Percentiles rank a stretch among this genome's conserved stretches.
phyloP scores from a whole-genome alignment of 2,888 invertebrate species.

The Automeris io region DNA sequence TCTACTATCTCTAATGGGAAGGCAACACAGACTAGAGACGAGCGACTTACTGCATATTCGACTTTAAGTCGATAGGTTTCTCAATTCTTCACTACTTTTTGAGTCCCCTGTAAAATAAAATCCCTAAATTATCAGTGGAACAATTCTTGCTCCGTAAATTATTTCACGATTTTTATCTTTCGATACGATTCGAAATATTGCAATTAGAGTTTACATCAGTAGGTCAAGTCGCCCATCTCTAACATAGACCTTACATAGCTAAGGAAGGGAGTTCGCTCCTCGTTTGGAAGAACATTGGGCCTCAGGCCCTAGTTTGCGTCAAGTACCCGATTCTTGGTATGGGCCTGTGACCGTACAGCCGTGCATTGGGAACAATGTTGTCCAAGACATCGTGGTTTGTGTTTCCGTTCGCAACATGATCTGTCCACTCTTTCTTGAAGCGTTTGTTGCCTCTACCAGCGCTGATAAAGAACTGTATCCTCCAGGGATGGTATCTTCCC shows the following conservation, averaged over 20 bases:
- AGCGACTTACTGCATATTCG: too few relatives aligned
- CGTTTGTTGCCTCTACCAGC: slow-evolving; percentile 54
- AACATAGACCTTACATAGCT: slow-evolving; percentile 43
- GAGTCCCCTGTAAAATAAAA: too few relatives aligned
- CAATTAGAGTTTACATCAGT: too few relatives aligned
- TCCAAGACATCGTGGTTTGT: slow-evolving; percentile 89
- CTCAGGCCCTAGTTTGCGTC: slow-evolving; percentile 49
- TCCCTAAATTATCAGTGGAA: too few relatives aligned
- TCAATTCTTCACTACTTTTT: too few relatives aligned
- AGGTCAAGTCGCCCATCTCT: too few relatives aligned
- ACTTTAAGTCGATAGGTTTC: too few relatives aligned
- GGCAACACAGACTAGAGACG: slow-evolving; percentile 35
- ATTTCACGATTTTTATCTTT: too few relatives aligned
- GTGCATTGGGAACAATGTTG: slow-evolving; percentile 91
- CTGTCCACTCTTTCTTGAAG: slow-evolving; percentile 56
- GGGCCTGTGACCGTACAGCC: slow-evolving; percentile 91
- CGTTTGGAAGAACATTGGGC: slow-evolving; percentile 26
- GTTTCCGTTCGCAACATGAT: slow-evolving; percentile 79
- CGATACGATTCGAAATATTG: too few relatives aligned
- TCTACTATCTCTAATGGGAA: slow-evolving; percentile 28
- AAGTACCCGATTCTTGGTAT: slow-evolving; percentile 82
- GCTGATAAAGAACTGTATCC: slow-evolving; percentile 54
- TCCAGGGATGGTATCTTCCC: slow-evolving; percentile 44
- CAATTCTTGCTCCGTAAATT: too few relatives aligned
- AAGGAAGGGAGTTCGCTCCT: slow-evolving; percentile 33